Evolutionary conservation across 92 coral and sea anemone genomes (phyloP), one percentile per base, ranked within the genome.

Genomic region (Zoanthus gigantus): DNA sequence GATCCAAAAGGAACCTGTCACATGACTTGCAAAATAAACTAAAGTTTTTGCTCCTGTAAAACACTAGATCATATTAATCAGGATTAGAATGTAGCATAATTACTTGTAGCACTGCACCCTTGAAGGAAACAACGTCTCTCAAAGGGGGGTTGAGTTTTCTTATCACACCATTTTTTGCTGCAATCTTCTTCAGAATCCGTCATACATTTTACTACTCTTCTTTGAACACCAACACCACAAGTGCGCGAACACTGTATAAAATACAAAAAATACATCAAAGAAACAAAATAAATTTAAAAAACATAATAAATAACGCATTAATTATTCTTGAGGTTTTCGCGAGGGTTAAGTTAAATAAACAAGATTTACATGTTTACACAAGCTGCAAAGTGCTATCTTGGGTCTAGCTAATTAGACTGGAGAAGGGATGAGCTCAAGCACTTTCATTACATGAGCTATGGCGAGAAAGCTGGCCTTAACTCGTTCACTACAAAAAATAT

Each of bases 141-240:
- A 4, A 92, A 54, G 1, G 10, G 75, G 14, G 99, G 99, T 68
- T 95, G 91, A 30, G 83, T 81, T 37, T 72, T 74, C 61, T 76
- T 45, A 72, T 92, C 94, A 82, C 99, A 97, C 95, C 96, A 95
- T 29, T 88, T 92, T 72, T 76, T 97, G 54, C 90, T 88, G 10
- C 88, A 61, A 86, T 93, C 95, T 30, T 93, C 97, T 73, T 91
- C 87, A 17, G 97, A 90, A 60, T 97, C 99, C 13, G 96, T 96
- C 66, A 95, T 73, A 76, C 99, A 97, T 58, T 90, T 97, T 23
- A 97, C 93, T 14, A 82, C 76, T 74, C 99, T 90, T 83, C 90
- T 75, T 74, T 94, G 92, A 44, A 92, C 78, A n/a, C 97, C 98
- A 34, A 23, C 17, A 1, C 98, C 99, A 67, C 99, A 97, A 2